Percentiles rank a stretch among this genome's conserved stretches.
Conservation (phyloP, 2,888 invertebrate genomes). For the Pachycephus smyrnensis region DNA sequence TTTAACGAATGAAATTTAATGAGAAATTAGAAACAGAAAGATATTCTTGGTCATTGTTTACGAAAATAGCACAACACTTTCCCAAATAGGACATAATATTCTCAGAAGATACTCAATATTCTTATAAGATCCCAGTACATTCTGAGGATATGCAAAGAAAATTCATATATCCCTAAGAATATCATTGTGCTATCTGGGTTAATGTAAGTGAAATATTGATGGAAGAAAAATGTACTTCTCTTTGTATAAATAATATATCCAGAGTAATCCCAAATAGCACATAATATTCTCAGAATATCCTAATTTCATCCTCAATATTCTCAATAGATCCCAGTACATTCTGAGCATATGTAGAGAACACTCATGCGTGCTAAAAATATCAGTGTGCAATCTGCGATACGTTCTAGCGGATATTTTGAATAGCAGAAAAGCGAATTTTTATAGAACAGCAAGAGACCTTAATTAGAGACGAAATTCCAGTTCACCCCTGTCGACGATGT, state of each 20-base stretch:
- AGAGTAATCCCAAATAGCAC: background rate
- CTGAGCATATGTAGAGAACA: too few species aligned
- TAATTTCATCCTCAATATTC: too few species aligned
- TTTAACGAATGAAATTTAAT: background rate
- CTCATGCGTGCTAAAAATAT: too few species aligned
- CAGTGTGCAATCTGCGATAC: too few species aligned
- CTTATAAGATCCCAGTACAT: too few species aligned
- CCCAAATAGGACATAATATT: too few species aligned
- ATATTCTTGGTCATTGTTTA: background rate
- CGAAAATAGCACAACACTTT: background rate
- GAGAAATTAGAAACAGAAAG: background rate
- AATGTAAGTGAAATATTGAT: background rate
- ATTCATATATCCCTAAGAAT: too few species aligned
- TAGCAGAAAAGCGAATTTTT: background rate
- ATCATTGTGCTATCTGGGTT: too few species aligned
- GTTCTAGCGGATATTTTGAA: background rate
- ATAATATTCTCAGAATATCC: too few species aligned
- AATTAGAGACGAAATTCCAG: slow-evolving; percentile 32
- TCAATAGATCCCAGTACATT: too few species aligned
- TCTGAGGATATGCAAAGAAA: too few species aligned
- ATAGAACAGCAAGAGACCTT: background rate
- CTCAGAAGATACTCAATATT: too few species aligned
- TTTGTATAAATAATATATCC: background rate
- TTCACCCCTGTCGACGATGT: slow-evolving; percentile 53
- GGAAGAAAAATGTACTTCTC: background rate